Evolutionary conservation across 1,140 invertebrate genomes (phyloP).

Genomic region (Notospermus geniculatus): DNA sequence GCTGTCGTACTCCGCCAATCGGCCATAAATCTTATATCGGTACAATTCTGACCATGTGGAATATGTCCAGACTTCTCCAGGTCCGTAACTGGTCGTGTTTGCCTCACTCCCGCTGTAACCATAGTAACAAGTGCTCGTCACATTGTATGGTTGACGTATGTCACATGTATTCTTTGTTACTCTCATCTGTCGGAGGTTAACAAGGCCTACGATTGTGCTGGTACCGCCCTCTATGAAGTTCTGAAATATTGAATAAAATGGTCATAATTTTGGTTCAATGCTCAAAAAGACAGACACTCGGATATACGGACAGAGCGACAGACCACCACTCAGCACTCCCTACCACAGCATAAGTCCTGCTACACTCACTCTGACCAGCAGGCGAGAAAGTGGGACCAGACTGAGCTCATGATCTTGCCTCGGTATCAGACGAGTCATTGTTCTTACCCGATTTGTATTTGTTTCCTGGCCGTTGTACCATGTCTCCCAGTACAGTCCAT

Average conservation of each 20-base stretch:
- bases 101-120: slow-evolving; percentile 13
- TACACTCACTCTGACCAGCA: too few relatives aligned
- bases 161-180: slow-evolving; percentile 25
- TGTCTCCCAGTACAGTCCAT: slow-evolving; percentile 26
- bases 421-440: too few relatives aligned
- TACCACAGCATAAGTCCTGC: too few relatives aligned
- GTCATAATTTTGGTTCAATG: too few relatives aligned
- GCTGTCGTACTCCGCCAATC: slow-evolving; percentile 30
- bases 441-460: slow-evolving; percentile 1
- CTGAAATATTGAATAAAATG: too few relatives aligned
- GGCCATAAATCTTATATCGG: slow-evolving; percentile 3
- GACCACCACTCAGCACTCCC: too few relatives aligned
- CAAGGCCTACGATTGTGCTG: slow-evolving; percentile 37
- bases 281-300: too few relatives aligned
- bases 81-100: slow-evolving; percentile 4
- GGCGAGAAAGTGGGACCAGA: too few relatives aligned
- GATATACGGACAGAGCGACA: too few relatives aligned
- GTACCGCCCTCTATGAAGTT: slow-evolving; percentile 11
- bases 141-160: background rate
- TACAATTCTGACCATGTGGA: slow-evolving; percentile 6
- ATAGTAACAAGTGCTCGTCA: slow-evolving; percentile 23
- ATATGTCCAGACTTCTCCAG: slow-evolving; percentile 12
- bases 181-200: slow-evolving; percentile 35
- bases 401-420: too few relatives aligned
- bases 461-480: slow-evolving; percentile 15